Percentiles rank a stretch among this genome's conserved stretches.
Conservation (phyloP, 2,797 vertebrate species). For the Darevskia mixta region DNA sequence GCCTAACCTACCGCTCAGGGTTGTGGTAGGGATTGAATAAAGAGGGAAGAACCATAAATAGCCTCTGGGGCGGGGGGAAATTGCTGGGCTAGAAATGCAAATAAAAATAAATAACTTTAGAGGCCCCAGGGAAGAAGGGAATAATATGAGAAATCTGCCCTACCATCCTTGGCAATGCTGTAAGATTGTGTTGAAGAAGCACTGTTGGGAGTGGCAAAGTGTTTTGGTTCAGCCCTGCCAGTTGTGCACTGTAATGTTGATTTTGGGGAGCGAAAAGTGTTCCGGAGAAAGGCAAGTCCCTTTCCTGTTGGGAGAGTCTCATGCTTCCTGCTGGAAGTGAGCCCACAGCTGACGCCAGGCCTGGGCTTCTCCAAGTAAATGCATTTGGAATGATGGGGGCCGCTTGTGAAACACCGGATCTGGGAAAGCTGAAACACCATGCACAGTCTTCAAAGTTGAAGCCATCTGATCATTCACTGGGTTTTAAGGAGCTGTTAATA, state of each 20-base stretch:
- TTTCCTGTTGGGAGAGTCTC: neutral
- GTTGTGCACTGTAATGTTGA: neutral
- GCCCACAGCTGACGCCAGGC: neutral
- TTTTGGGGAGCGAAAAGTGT: neutral
- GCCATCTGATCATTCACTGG: neutral
- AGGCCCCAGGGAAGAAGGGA: too few species aligned
- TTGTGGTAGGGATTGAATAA: neutral
- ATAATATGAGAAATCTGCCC: neutral
- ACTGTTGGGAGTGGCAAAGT: neutral
- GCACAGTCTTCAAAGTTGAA: too few species aligned
- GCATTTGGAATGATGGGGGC: neutral
- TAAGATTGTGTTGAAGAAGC: neutral
- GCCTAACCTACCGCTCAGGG: too few species aligned
- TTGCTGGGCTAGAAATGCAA: neutral
- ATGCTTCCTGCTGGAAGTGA: neutral
- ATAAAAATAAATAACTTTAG: neutral
- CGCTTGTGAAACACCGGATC: neutral
- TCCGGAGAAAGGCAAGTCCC: neutral
- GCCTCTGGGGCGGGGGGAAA: too few species aligned
- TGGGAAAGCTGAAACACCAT: neutral
- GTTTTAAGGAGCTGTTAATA: neutral
- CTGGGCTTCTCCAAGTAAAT: neutral
- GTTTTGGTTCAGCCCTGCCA: neutral
- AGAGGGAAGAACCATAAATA: too few species aligned
- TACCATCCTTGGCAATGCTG: too few species aligned